Conservation (phyloP, 2,113 vertebrate genomes). For the Dolichotis patagonum region DNA sequence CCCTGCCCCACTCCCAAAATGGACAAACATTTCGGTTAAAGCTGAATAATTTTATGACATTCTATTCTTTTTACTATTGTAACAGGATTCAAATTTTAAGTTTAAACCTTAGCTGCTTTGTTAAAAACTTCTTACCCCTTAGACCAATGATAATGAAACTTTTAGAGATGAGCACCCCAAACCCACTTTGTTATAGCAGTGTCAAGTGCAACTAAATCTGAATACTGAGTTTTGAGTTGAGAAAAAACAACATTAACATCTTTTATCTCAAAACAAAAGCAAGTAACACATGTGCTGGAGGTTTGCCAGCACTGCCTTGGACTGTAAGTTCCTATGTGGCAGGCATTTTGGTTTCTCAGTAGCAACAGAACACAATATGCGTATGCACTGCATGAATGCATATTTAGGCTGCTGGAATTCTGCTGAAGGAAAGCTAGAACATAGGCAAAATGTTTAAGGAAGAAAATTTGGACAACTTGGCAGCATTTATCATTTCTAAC, state of each 20-base stretch:
- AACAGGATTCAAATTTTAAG: not conserved
- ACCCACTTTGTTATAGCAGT: not conserved
- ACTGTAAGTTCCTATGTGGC: not conserved
- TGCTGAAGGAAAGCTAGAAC: conserved; percentile 30
- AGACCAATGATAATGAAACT: not conserved
- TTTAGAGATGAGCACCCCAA: not conserved
- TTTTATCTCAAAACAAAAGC: not conserved
- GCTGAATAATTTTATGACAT: not conserved
- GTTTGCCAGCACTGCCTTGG: not conserved
- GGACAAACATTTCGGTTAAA: not conserved
- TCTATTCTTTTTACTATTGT: not conserved
- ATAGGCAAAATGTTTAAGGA: not conserved
- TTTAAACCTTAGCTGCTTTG: conserved; percentile 1
- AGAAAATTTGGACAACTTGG: conserved; percentile 63
- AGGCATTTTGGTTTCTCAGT: not conserved
- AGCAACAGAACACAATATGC: not conserved
- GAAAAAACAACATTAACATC: not conserved
- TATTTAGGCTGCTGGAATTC: conserved; percentile 7
- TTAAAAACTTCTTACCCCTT: not conserved
- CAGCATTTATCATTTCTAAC: conserved; percentile 69
- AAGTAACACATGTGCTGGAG: not conserved
- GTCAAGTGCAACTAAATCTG: not conserved
- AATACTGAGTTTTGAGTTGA: not conserved
- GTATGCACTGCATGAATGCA: not conserved
- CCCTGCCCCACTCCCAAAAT: no score